These are phyloP conservation scores for Arvicanthis niloticus DNA, from an alignment of 2,113 vertebrate species.

Conservation along the genomic window DNA sequence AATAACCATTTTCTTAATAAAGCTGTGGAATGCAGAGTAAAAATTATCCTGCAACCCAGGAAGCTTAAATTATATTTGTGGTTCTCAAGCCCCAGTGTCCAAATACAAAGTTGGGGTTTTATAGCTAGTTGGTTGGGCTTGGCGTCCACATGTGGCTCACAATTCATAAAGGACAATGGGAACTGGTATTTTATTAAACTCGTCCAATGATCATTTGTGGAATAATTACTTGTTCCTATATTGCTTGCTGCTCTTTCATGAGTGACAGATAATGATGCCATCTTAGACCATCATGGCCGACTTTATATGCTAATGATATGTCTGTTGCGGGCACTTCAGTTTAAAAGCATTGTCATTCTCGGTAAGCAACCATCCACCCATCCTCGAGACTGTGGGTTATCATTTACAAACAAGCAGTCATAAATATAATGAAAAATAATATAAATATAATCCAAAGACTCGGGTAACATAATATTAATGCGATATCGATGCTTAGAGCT, in stretches of 20 bases:
- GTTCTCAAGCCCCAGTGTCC: background rate
- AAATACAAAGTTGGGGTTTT: slow-evolving; percentile 30
- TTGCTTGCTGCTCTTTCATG: background rate
- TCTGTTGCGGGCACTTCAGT: background rate
- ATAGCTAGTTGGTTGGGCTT: background rate
- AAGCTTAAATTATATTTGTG: background rate
- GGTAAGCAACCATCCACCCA: background rate
- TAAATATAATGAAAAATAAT: too few species aligned
- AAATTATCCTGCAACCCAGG: background rate
- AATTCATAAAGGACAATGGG: background rate
- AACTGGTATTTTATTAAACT: background rate
- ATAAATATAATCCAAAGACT: background rate
- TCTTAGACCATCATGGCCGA: background rate
- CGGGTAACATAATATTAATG: background rate
- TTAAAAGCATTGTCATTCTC: slow-evolving; percentile 8
- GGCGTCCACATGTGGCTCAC: background rate
- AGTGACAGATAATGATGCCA: background rate
- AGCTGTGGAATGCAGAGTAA: background rate
- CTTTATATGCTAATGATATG: background rate
- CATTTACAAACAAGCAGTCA: background rate
- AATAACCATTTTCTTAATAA: slow-evolving; percentile 17
- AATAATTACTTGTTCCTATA: background rate
- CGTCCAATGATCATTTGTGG: background rate
- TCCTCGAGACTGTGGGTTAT: background rate
- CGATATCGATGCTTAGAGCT: background rate